Evolutionary conservation across 2,888 invertebrate genomes (phyloP), one percentile per base, ranked within the genome.

Genomic region (Drosophila paramelanica): DNA sequence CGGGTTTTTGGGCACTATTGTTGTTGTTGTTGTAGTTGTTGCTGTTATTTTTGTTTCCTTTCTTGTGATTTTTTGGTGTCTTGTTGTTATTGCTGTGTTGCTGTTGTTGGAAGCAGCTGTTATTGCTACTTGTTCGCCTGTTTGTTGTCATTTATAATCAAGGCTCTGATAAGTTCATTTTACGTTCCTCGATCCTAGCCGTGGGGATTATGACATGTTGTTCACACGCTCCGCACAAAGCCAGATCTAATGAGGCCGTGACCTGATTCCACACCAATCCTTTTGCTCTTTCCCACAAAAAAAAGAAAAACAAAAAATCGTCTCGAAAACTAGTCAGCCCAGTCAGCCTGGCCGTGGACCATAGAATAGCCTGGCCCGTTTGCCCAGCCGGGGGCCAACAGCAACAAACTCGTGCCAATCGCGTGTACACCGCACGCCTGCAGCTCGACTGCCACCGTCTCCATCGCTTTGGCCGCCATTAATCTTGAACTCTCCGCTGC

Each of bases 381-480:
- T 41, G 64, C 51, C 68, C 50, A 53, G 56, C 74, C 67, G 43
- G 56, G 62, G 71, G 72, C 74, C 60, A 69, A 68, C 59, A 70
- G 77, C 72, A 77, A 56, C 70, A 85, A 91, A 89, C 92, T 91
- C 92, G 92, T 92, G 92, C 92, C 92, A 90, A 91, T 92, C 92
- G 92, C 92, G 92, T 92, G 92, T 90, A 89, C 89, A 89, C 90
- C 89, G 91, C 89, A 90, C 87, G 92, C 89, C 84, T 88, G 78
- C 76, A 69, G 69, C 74, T 73, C 79, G 70, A 43, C 67, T 75
- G 76, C 66, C 70, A 56, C 70, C 83, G 80, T 76, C 66, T 61
- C 71, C 71, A 68, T 69, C 68, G 86, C 77, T 73, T 70, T 78
- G 70, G 72, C 56, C 52, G 74, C 89, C 82, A 85, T 85, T 85